phyloP scores from a whole-genome alignment of 2,888 invertebrate species.

The Neoitamus cyanurus region DNA sequence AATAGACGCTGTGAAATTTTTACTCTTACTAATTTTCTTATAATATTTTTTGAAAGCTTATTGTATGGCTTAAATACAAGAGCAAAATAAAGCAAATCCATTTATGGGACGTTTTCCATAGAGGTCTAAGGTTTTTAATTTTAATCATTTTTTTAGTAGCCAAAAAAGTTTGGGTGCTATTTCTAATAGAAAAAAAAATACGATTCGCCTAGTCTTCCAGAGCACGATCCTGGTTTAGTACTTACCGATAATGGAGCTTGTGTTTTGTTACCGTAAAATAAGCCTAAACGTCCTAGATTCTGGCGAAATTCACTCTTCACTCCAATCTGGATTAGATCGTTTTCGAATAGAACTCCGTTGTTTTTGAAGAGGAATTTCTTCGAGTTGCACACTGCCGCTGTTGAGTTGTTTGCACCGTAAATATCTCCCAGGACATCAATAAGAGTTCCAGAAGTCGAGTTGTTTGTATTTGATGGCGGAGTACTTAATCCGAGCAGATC shows the following conservation, averaged over 20 bases:
- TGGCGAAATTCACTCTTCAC: slow-evolving; percentile 97
- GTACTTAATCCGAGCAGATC: slow-evolving; percentile 91
- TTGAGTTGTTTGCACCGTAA: slow-evolving; percentile 73
- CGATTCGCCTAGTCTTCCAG: background rate
- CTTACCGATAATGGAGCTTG: slow-evolving; percentile 75
- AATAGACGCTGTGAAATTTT: no score
- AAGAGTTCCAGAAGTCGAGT: slow-evolving; percentile 80
- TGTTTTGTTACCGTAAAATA: slow-evolving; percentile 99
- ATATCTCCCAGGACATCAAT: slow-evolving; percentile 93
- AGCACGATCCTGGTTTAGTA: slow-evolving; percentile 54
- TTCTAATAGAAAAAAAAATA: background rate
- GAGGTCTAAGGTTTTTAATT: no score
- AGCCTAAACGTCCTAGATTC: slow-evolving; percentile 93
- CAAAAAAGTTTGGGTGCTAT: background rate
- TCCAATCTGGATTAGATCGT: slow-evolving; percentile 97
- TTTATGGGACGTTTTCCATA: no score
- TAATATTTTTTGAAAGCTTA: no score
- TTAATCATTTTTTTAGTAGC: no score
- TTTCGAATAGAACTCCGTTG: slow-evolving; percentile 98
- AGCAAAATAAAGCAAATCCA: no score
- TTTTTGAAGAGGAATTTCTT: slow-evolving; percentile 97
- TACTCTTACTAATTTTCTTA: no score
- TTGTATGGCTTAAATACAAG: no score
- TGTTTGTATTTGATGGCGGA: slow-evolving; percentile 78
- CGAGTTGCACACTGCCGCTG: slow-evolving; percentile 78